phyloP scores from a whole-genome alignment of 2,113 vertebrate species.

The Glaucomys volans region DNA sequence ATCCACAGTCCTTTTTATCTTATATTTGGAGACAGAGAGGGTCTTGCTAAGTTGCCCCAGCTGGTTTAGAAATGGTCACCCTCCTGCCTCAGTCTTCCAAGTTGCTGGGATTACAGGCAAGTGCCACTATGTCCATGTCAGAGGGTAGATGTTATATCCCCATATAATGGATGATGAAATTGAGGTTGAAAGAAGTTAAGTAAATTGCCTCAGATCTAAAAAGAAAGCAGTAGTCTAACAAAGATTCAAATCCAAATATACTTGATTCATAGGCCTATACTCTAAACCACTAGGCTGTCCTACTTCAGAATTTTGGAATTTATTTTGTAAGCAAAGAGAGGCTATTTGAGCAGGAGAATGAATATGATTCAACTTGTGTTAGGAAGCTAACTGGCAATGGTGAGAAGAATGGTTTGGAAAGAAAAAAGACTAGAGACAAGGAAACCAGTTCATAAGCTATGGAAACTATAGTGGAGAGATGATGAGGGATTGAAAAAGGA shows the following conservation, averaged over 20 bases:
- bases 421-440: not conserved
- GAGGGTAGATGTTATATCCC: not conserved
- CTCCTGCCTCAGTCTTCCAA: no score
- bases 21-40: no score
- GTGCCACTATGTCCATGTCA: no score
- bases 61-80: no score
- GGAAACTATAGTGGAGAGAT: not conserved
- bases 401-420: not conserved
- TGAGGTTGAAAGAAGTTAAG: not conserved
- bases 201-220: not conserved
- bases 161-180: constrained; percentile 25
- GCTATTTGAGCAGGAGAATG: not conserved
- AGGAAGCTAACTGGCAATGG: not conserved
- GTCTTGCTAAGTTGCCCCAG: no score
- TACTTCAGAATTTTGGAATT: not conserved
- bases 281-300: not conserved
- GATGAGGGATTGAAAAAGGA: not conserved
- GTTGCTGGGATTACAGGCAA: no score
- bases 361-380: constrained; percentile 15
- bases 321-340: constrained; percentile 22
- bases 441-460: not conserved
- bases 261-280: not conserved
- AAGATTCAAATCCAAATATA: not conserved
- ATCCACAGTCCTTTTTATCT: no score
- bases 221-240: not conserved